Evolutionary conservation across 2,797 vertebrate species (phyloP).

Genomic region (Crax fasciolata): DNA sequence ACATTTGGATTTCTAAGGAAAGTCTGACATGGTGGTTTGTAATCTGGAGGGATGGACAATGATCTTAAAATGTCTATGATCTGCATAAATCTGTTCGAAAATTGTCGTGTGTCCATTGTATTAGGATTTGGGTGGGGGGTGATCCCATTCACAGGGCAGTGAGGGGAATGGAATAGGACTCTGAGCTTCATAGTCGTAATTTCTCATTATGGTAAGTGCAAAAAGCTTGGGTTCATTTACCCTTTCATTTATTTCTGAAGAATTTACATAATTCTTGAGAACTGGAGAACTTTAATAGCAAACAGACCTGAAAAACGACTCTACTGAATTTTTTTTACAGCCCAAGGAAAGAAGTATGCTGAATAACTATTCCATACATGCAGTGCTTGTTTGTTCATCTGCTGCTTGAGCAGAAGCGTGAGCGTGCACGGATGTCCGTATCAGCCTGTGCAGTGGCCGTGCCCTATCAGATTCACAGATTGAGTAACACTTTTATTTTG

Average conservation of each 20-base stretch:
- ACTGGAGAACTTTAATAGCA: not conserved
- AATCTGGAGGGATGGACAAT: not conserved
- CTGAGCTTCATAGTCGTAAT: not conserved
- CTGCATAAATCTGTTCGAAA: not conserved
- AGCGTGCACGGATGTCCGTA: rapidly evolving
- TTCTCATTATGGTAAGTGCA: not conserved
- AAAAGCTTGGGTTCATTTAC: not conserved
- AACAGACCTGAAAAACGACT: not conserved
- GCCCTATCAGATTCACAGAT: not conserved
- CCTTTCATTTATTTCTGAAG: not conserved
- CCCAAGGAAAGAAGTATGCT: not conserved
- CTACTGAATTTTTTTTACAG: not conserved
- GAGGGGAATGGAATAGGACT: not conserved
- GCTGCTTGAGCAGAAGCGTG: not conserved
- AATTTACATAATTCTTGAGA: not conserved
- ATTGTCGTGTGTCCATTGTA: not conserved
- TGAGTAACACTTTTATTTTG: not conserved
- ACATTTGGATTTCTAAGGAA: not conserved
- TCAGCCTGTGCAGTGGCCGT: not conserved
- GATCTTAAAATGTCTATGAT: not conserved
- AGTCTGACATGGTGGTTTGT: not conserved
- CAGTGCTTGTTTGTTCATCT: not conserved
- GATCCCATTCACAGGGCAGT: not conserved
- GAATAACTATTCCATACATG: not conserved
- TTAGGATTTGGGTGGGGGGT: not conserved